Base-by-base conservation (phyloP, 2,113 vertebrate genomes). In the Nanger granti region DNA sequence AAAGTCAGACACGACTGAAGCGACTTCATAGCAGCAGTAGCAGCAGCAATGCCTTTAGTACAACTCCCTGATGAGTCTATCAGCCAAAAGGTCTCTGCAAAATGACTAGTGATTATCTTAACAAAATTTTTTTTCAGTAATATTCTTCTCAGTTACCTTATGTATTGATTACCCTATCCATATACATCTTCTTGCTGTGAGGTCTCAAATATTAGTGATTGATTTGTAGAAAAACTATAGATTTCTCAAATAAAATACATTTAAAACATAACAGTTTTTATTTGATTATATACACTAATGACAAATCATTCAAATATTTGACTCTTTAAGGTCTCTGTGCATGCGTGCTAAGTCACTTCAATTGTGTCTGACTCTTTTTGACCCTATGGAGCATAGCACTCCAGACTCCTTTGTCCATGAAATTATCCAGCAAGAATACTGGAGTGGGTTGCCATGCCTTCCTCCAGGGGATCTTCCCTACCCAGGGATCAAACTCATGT, bases 1-100 rank as follows among this genome's bases (percentile, higher is more conserved):
- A 14, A 0, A 62, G 28, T 31, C 0, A 0, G 2, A 31, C 60
- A 62, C 0, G 5, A 62, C 60, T 14, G 60, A 62, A 62, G 60
- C 2, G 28, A 62, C 29, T 62, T 62, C 2, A 0, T 14, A 62
- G 12, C 28, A 15, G 62, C 62, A 64, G 47, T 12, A 62, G 29
- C 28, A 62, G 29, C 62, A 64, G 62, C 62, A 54, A 55, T 9
- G 4, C 1, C 73, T 93, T 87, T 29, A 18, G 4, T 22, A 41
- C 47, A 52, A 76, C 20, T 64, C 9, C 24, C 49, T 18, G 3
- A 31, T 8, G 60, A 26, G 66, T 84, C 4, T 47, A 79, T 52
- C 15, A 29, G 28, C 2, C 28, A 57, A 31, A 85, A 76, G 0
- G 28, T 57, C 66, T 49, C 41, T 60, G 14, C 9, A 76, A 91